Percentiles rank a stretch among this genome's conserved stretches.
Evolutionary conservation across 1,140 invertebrate species (phyloP).

Genomic region (Paracyclopina nana): DNA sequence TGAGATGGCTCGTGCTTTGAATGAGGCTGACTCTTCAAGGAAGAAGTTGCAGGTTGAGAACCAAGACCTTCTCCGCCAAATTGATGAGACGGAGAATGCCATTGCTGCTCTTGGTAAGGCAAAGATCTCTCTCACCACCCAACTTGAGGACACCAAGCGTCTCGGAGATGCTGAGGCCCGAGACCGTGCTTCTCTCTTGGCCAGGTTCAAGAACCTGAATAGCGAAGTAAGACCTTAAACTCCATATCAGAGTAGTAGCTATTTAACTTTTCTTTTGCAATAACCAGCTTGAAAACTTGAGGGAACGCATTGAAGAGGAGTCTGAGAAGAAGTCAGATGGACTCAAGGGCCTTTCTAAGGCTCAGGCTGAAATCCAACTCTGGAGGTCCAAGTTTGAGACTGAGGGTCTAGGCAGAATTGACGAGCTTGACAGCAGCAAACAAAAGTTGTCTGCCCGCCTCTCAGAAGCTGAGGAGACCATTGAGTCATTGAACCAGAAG

Average conservation of each 20-base stretch:
- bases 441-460: constrained; percentile 87
- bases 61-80: constrained; percentile 14
- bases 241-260: too few species aligned
- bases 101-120: constrained; percentile 25
- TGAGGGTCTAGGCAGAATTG: constrained; percentile 36
- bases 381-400: constrained; percentile 30
- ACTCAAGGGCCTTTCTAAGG: constrained; percentile 30
- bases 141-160: constrained; percentile 7
- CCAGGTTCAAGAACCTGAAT: constrained; percentile 91
- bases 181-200: constrained; percentile 72
- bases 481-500: constrained; percentile 92
- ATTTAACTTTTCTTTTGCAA: too few species aligned
- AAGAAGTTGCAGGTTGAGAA: constrained; percentile 15
- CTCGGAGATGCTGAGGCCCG: constrained; percentile 19
- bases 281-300: constrained; percentile 25
- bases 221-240: too few species aligned
- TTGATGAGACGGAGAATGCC: constrained; percentile 14
- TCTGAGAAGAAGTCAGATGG: constrained; percentile 27
- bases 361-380: constrained; percentile 22
- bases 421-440: constrained; percentile 86
- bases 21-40: constrained; percentile 11
- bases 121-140: constrained; percentile 37
- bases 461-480: constrained; percentile 47
- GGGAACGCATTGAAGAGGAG: constrained; percentile 19
- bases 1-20: constrained; percentile 11